phyloP scores from a whole-genome alignment of 2,113 vertebrate genomes.

The Nettapus auritus region DNA sequence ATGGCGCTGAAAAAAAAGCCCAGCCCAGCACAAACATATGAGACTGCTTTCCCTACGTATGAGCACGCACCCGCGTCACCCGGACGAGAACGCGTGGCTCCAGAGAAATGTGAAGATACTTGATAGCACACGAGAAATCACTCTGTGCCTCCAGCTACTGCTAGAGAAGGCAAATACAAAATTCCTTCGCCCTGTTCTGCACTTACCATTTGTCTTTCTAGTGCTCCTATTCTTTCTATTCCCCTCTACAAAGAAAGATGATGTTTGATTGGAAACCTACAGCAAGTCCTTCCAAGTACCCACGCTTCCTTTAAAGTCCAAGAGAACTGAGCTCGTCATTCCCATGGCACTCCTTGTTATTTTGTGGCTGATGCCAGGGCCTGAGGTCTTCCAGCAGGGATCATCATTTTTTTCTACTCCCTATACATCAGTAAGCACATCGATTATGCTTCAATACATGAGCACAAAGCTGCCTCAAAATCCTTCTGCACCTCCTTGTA shows the following conservation, averaged over 20 bases:
- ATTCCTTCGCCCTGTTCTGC: neutral
- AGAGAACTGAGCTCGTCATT: neutral
- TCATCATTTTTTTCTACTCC: neutral
- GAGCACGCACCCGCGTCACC: rapidly evolving
- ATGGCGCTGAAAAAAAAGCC: neutral
- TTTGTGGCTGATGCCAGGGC: neutral
- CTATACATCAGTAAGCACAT: neutral
- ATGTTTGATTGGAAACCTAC: rapidly evolving
- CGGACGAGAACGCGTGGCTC: neutral
- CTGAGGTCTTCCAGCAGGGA: neutral
- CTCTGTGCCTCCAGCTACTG: neutral
- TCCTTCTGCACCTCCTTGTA: neutral
- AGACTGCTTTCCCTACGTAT: neutral
- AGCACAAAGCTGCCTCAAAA: neutral
- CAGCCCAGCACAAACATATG: rapidly evolving
- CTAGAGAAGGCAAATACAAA: neutral
- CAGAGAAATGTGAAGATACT: neutral
- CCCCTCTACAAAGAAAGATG: neutral
- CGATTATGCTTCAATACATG: neutral
- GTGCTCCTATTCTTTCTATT: neutral
- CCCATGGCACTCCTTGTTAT: neutral
- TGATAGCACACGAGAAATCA: neutral
- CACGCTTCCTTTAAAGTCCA: neutral
- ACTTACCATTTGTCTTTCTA: neutral
- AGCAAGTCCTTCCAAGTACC: neutral